Evolutionary conservation across 2,888 invertebrate species (phyloP), one percentile per base, ranked within the genome.

Genomic region (Drymonia ruficornis): DNA sequence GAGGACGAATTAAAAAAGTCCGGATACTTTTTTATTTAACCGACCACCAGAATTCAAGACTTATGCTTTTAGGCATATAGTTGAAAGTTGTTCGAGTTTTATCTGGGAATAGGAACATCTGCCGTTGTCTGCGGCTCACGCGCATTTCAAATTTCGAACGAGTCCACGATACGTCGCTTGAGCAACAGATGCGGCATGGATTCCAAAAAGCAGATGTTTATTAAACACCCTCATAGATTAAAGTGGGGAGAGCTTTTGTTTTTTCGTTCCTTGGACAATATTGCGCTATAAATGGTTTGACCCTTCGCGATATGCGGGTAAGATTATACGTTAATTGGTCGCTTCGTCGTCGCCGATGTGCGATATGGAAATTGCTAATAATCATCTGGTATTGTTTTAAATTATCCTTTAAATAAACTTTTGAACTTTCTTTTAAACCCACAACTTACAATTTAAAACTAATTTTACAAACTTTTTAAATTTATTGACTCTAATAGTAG

Each of bases 161-260:
- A 88, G 86, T 81, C 78, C 77, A 29, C 28, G 46, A 29, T 68
- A 48, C 63, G 63, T 67, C 67, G 70, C 76, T 80, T 79, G 73
- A 73, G 78, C 74, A 89, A 90, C 92, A 92, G 91, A 92, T 92
- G 92, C 87, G 87, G 87, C 89, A 87, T 87, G 89, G 90, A 91
- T 89, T 90, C 89, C 84, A 82, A 75, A 79, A 85, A 86, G 91
- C 92, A 92, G 91, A 87, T 92, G 92, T 89, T 89, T 85, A 86
- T 84, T 86, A 89, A 89, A 86, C 83, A 85, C 87, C 86, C 88
- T 84, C 85, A 89, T 90, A 89, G 89, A 88, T 89, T 88, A 88
- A 84, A 82, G 80, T 83, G 72, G 79, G 79, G 81, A 79, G 84
- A 81, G 79, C 83, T 81, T 84, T 87, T 88, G 85, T 88, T 91